Evolutionary conservation across 2,113 vertebrate species (phyloP), one percentile per base, ranked within the genome.

Genomic region (Brevimyrus niger): DNA sequence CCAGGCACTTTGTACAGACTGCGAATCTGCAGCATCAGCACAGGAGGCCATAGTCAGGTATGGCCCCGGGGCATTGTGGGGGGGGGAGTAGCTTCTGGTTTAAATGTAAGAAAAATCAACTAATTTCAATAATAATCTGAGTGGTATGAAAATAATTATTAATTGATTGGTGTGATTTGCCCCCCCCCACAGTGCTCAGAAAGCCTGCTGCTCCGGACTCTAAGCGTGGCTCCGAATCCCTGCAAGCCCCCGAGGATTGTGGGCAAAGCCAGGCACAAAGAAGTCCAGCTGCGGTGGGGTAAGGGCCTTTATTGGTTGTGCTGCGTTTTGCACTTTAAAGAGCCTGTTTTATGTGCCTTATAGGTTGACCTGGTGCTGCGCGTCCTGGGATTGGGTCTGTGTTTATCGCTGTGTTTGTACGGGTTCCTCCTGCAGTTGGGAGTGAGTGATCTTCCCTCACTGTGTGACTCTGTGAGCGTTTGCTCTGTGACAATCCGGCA

Each of bases 251-350:
- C 97, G 0, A 93, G 97, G 90, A 94, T 97, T 55, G 90, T 97
- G 93, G 98, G 97, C 89, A 98, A 97, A 95, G 96, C 97, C 73
- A 98, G 97, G 95, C 98, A 99, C 96, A 97, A 97, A 95, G 98
- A 99, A 90, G 96, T 99, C 87, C 96, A 97, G 93, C 95, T 99
- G 88, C 96, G 98, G 76, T 99, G 98, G 98, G 97, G 98, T 99
- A 93, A 97, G 95, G 91, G 21, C 44, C 9, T 10, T 42, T 1
- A 3, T 1, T 38, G 17, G 27, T 38, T 13, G 4, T 38, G 3
- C 73, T 15, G 31, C 11, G 10, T 38, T 7, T 76, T 35, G 10
- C 13, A 35, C 9, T 61, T 23, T n/a, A 3, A 61, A 58, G 53
- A 0, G 21, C 19, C 53, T 7, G 53, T 58, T 58, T 23, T 21